Percentiles rank a stretch among this genome's conserved stretches.
Evolutionary conservation across 2,888 invertebrate species (phyloP).

Genomic region (Microctonus aethiopoides): DNA sequence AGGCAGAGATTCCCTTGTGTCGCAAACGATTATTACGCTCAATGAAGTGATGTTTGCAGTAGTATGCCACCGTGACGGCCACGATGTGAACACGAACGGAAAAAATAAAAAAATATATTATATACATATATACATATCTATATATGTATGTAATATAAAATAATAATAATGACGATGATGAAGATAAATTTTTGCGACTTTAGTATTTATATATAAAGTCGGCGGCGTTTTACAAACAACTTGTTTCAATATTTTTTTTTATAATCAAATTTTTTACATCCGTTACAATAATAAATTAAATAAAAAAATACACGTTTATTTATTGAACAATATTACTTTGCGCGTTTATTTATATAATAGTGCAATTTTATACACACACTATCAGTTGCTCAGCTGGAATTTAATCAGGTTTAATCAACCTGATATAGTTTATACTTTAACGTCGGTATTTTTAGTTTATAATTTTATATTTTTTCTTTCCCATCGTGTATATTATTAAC

Average conservation of each 20-base stretch:
- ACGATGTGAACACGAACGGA: not conserved
- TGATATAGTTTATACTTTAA: not conserved
- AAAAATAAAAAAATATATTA: not conserved
- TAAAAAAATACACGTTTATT: not conserved
- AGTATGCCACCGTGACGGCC: conserved; percentile 24
- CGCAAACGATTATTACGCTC: conserved; percentile 44
- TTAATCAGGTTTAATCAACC: conserved; percentile 6
- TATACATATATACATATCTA: not conserved
- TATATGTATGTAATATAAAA: not conserved
- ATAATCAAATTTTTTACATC: too few species aligned
- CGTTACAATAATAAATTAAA: not conserved
- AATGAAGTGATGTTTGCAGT: conserved; percentile 42
- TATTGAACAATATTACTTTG: not conserved
- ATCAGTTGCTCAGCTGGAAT: not conserved
- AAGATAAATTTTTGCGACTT: not conserved
- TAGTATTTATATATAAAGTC: not conserved
- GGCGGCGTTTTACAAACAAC: not conserved
- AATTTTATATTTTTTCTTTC: not conserved
- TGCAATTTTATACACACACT: not conserved
- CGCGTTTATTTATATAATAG: not conserved
- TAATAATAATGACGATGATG: not conserved
- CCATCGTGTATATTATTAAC: not conserved
- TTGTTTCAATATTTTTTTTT: not conserved
- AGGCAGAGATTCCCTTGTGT: conserved; percentile 26
- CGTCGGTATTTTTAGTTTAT: not conserved